Conservation (phyloP, 2,888 invertebrate species). For the Aethes cnicana region DNA sequence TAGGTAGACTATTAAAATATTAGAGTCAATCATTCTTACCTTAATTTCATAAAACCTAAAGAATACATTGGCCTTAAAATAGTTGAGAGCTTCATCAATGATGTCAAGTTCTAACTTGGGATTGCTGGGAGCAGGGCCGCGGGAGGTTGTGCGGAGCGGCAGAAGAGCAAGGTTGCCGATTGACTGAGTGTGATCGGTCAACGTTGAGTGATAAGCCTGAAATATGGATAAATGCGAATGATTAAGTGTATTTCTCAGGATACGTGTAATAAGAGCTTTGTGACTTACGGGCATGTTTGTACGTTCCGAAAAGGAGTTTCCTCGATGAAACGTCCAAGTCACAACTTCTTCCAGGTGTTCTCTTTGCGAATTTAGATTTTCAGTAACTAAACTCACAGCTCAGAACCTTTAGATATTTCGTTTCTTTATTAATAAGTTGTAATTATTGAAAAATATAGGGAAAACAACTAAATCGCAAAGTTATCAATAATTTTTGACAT, state of each 20-base stretch:
- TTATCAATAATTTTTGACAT: neutral
- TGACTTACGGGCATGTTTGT: conserved; percentile 49
- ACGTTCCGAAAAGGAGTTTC: neutral
- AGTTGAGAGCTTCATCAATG: conserved; percentile 98
- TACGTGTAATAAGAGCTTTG: too few species aligned
- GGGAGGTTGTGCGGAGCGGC: conserved; percentile 93
- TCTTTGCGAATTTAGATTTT: too few species aligned
- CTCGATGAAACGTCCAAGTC: neutral
- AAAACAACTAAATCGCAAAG: neutral
- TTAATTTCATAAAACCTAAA: conserved; percentile 99
- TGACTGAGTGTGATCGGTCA: conserved; percentile 86
- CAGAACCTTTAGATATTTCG: too few species aligned
- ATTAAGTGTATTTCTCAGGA: too few species aligned
- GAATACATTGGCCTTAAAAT: conserved; percentile 99
- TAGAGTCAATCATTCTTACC: too few species aligned
- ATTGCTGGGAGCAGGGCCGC: conserved; percentile 94
- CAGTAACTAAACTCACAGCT: too few species aligned
- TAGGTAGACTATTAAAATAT: too few species aligned
- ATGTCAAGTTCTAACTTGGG: conserved; percentile 90
- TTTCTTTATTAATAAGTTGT: too few species aligned
- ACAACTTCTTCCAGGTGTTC: too few species aligned
- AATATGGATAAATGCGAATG: too few species aligned
- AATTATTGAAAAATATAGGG: too few species aligned
- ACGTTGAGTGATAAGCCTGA: conserved; percentile 97
- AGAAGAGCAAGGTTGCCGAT: conserved; percentile 97